Percentiles rank a stretch among this genome's conserved stretches.
These are phyloP conservation scores for Petrosia ficiformis DNA, from an alignment of 37 sponge, comb jelly and placozoan species.

Conservation along the genomic window DNA sequence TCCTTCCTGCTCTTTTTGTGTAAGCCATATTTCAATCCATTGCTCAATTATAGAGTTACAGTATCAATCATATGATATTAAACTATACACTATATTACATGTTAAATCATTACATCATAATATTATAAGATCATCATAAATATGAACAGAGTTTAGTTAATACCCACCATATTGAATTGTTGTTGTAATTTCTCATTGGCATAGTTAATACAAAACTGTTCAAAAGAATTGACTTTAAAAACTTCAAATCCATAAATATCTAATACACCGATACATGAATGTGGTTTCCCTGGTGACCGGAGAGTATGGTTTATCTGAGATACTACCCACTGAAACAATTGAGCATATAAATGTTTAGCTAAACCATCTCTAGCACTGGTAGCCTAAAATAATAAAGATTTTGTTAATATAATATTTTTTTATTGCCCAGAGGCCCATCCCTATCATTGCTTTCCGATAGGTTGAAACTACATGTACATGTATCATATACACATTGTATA, in stretches of 20 bases:
- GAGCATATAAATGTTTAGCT: conserved; percentile 81
- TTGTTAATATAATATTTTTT: too few species aligned
- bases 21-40: too few species aligned
- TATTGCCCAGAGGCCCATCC: too few species aligned
- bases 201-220: conserved; percentile 98
- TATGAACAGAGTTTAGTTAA: neutral
- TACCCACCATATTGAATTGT: conserved; percentile 76
- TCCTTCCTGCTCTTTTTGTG: too few species aligned
- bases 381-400: conserved; percentile 30
- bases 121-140: neutral
- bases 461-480: too few species aligned
- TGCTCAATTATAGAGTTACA: too few species aligned
- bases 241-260: conserved; percentile 96
- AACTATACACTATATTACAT: too few species aligned
- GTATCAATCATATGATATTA: too few species aligned
- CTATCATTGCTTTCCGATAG: too few species aligned
- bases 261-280: conserved; percentile 84
- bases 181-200: conserved; percentile 97
- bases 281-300: neutral
- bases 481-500: too few species aligned
- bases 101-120: too few species aligned
- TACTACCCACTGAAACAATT: conserved; percentile 87
- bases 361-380: conserved; percentile 69
- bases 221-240: conserved; percentile 71
- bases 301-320: conserved; percentile 60